phyloP scores from a whole-genome alignment of 2,888 invertebrate genomes.

The Selenia dentaria region DNA sequence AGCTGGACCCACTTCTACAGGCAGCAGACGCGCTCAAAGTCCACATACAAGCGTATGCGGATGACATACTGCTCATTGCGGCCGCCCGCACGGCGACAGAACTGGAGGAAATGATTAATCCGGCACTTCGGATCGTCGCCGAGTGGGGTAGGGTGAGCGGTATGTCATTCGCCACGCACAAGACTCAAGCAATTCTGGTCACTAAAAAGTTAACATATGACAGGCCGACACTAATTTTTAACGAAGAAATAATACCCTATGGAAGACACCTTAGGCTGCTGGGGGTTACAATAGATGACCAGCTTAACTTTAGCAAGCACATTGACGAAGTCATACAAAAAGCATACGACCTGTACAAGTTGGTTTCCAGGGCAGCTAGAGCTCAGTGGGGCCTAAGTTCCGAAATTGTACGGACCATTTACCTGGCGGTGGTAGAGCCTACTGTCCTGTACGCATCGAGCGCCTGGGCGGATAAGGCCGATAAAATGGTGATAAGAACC shows the following conservation, averaged over 20 bases:
- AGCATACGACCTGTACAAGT: neutral
- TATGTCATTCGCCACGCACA: neutral
- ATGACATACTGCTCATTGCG: too few relatives aligned
- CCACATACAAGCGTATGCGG: too few relatives aligned
- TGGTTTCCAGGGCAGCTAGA: neutral
- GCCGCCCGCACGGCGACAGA: too few relatives aligned
- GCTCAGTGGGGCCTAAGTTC: neutral
- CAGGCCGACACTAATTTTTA: neutral
- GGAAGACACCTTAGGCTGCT: neutral
- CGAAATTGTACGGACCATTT: neutral
- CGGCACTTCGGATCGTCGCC: neutral
- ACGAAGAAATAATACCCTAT: neutral
- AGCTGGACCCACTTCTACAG: too few relatives aligned
- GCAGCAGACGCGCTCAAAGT: too few relatives aligned
- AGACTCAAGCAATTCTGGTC: neutral
- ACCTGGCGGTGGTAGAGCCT: neutral
- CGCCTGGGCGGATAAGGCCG: neutral
- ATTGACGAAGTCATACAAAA: neutral
- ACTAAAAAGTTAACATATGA: neutral
- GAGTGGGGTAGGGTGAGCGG: neutral
- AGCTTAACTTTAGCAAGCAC: neutral
- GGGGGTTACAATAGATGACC: neutral
- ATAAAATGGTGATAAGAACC: neutral
- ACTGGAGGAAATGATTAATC: neutral
- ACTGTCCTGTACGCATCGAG: neutral